Percentiles rank a stretch among this genome's conserved stretches.
phyloP scores from a whole-genome alignment of 2,113 vertebrate species.

The Pao palembangensis region DNA sequence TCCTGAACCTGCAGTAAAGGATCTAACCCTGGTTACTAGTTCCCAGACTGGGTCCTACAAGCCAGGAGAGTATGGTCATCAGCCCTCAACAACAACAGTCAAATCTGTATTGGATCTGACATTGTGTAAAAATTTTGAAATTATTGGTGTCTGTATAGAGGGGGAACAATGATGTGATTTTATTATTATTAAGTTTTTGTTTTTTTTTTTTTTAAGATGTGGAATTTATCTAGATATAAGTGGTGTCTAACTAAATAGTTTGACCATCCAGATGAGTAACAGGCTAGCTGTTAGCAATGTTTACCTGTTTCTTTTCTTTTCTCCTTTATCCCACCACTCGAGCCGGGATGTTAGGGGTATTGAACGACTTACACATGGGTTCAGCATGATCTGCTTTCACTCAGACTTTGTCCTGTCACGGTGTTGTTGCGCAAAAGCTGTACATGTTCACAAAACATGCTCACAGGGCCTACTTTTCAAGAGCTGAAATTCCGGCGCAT shows the following conservation, averaged over 20 bases:
- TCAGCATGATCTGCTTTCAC: conserved; percentile 65
- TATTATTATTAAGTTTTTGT: too few relatives aligned
- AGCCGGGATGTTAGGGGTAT: conserved; percentile 55
- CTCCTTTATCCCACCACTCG: conserved; percentile 62
- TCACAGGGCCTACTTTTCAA: conserved; percentile 38
- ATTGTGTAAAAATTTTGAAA: conserved; percentile 38
- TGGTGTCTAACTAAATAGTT: too few relatives aligned
- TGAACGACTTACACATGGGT: conserved; percentile 60
- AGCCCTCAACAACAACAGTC: conserved; percentile 53
- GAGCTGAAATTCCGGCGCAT: conserved; percentile 60
- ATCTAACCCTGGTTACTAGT: conserved; percentile 67
- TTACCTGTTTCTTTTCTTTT: conserved; percentile 61
- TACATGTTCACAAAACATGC: conserved; percentile 54
- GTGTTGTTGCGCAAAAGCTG: conserved; percentile 56
- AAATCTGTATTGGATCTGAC: conserved; percentile 43
- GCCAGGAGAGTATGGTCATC: conserved; percentile 57
- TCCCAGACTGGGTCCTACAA: conserved; percentile 67
- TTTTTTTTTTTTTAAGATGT: too few relatives aligned
- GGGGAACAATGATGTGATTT: conserved; percentile 10
- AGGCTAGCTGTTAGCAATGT: conserved; percentile 60
- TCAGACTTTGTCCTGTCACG: conserved; percentile 63
- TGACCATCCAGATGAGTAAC: conserved; percentile 29
- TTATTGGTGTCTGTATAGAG: conserved; percentile 7
- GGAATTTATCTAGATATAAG: too few relatives aligned
- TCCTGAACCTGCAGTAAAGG: conserved; percentile 63